Evolutionary conservation across 2,113 vertebrate species (phyloP).

Genomic region (Crypturellus undulatus): DNA sequence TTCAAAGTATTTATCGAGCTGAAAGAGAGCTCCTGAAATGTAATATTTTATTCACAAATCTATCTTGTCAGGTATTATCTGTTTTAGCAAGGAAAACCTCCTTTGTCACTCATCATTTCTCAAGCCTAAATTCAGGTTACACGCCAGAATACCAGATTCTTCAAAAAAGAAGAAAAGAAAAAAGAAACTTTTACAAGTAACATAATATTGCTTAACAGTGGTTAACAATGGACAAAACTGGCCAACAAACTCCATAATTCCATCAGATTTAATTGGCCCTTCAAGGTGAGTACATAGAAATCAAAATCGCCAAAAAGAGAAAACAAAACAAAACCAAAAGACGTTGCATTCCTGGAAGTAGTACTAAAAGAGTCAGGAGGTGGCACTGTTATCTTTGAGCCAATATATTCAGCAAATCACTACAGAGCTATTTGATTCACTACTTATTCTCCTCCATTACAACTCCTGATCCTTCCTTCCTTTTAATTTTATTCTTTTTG

Average conservation of each 20-base stretch:
- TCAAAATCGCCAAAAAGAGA: neutral
- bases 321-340: neutral
- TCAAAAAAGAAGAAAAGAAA: no score
- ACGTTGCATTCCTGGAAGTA: neutral
- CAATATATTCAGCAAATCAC: neutral
- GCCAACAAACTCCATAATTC: neutral
- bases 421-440: rapidly evolving
- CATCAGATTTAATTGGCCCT: neutral
- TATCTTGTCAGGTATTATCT: neutral
- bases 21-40: neutral
- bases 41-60: slow-evolving; percentile 29
- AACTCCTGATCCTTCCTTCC: neutral
- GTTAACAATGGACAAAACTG: neutral
- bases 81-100: neutral
- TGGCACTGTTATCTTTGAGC: neutral
- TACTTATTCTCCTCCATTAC: neutral
- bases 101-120: neutral
- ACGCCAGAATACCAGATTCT: neutral
- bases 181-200: neutral
- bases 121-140: neutral
- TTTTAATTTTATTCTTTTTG: neutral
- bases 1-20: slow-evolving; percentile 24
- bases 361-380: neutral
- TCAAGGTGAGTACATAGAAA: neutral
- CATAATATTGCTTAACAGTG: neutral